A percentile compares a stretch with the other conserved stretches of the same genome.
These are phyloP conservation scores for Microctonus hyperodae DNA, from an alignment of 2,888 invertebrate species.

Conservation along the genomic window DNA sequence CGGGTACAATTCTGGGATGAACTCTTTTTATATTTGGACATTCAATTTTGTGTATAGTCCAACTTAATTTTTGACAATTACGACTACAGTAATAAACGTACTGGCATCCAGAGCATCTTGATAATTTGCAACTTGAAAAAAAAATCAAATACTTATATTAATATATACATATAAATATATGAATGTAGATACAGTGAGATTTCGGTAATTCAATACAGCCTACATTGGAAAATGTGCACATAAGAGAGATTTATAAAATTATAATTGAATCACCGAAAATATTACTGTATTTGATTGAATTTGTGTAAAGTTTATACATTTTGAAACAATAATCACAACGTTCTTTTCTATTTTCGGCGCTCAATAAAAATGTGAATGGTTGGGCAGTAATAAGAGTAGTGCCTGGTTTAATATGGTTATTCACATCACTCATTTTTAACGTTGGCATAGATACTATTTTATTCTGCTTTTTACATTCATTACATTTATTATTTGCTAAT, in stretches of 20 bases:
- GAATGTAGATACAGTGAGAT: neutral
- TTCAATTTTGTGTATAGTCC: constrained; percentile 85
- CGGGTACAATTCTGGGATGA: constrained; percentile 77
- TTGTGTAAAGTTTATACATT: constrained; percentile 40
- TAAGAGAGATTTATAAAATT: no score
- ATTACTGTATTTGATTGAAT: no score
- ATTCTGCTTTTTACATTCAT: no score
- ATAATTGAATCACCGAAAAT: no score
- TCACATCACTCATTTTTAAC: neutral
- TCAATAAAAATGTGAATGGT: constrained; percentile 78
- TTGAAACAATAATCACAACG: constrained; percentile 78
- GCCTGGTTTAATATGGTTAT: constrained; percentile 65
- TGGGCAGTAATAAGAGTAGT: constrained; percentile 75
- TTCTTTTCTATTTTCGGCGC: constrained; percentile 73
- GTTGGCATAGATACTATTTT: constrained; percentile 5
- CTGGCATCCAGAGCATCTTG: constrained; percentile 84
- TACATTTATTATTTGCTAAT: no score
- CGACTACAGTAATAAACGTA: constrained; percentile 84
- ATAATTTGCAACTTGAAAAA: constrained; percentile 69
- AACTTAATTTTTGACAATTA: constrained; percentile 81
- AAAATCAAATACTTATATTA: neutral
- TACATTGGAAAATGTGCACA: no score
- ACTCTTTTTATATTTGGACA: constrained; percentile 78
- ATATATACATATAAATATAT: neutral
- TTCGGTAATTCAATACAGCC: no score